phyloP scores from a whole-genome alignment of 2,797 vertebrate genomes.

The Galago senegalensis region DNA sequence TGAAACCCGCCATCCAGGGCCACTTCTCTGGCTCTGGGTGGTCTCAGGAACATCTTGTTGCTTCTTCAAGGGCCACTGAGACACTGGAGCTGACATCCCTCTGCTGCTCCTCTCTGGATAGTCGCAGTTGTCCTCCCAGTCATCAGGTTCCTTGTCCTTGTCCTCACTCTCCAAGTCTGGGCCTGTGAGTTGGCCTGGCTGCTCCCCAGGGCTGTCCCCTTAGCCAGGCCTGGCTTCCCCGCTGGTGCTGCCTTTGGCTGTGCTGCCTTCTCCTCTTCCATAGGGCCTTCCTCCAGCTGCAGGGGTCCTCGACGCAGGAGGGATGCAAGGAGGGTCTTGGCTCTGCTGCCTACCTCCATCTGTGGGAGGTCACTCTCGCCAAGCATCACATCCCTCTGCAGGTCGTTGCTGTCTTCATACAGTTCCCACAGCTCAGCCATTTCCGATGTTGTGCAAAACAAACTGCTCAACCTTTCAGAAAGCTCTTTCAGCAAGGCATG shows the following conservation, averaged over 20 bases:
- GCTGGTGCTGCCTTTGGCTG: slow-evolving; percentile 59
- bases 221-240: slow-evolving; percentile 23
- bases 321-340: slow-evolving; percentile 48
- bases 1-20: slow-evolving; percentile 77
- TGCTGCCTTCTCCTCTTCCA: slow-evolving; percentile 77
- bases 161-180: slow-evolving; percentile 64
- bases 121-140: slow-evolving; percentile 81
- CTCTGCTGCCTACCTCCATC: slow-evolving; percentile 81
- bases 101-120: slow-evolving; percentile 70
- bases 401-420: slow-evolving; percentile 78
- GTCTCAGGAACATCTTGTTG: slow-evolving; percentile 82
- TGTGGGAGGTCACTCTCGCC: slow-evolving; percentile 73
- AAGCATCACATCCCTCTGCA: slow-evolving; percentile 79
- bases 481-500: background rate
- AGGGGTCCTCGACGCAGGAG: background rate
- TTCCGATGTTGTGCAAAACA: slow-evolving; percentile 56
- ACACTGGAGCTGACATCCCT: slow-evolving; percentile 73
- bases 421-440: slow-evolving; percentile 74
- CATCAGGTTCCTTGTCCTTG: slow-evolving; percentile 78
- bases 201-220: slow-evolving; percentile 39
- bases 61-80: slow-evolving; percentile 77
- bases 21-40: slow-evolving; percentile 39
- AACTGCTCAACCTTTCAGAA: accelerated
- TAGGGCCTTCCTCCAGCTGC: slow-evolving; percentile 76
- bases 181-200: background rate